phyloP scores from a whole-genome alignment of 2,888 invertebrate genomes.

The Tetragonisca angustula region DNA sequence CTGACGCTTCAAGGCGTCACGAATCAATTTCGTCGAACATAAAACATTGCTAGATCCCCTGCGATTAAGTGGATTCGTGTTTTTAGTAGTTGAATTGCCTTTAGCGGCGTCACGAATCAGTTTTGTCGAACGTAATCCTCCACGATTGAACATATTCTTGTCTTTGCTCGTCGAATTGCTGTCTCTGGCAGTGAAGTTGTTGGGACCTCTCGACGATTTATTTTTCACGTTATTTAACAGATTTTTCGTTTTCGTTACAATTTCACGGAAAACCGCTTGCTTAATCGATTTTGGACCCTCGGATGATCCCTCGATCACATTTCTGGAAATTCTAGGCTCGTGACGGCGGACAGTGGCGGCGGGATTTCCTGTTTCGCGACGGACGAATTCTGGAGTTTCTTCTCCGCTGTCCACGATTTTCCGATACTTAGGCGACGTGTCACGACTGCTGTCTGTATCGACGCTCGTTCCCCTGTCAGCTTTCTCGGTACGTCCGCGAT shows the following conservation, averaged over 20 bases:
- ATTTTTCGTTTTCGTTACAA: not conserved
- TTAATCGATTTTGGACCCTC: not conserved
- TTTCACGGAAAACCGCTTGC: not conserved
- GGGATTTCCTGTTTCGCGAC: constrained; percentile 31
- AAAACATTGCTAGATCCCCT: constrained; percentile 32
- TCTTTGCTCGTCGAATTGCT: not conserved
- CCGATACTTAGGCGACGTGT: not conserved
- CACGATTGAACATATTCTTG: constrained; percentile 4
- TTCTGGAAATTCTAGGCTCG: not conserved
- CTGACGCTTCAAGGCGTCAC: constrained; percentile 39
- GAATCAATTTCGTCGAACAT: constrained; percentile 56
- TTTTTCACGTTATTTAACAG: not conserved
- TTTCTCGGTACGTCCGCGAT: not conserved
- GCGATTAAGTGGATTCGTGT: constrained; percentile 6
- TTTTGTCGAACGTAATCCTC: constrained; percentile 50
- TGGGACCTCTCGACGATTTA: not conserved
- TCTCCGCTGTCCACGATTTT: not conserved
- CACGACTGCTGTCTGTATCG: not conserved
- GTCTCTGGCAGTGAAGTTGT: not conserved
- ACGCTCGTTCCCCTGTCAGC: constrained; percentile 2
- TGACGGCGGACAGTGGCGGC: constrained; percentile 22
- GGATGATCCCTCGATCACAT: not conserved
- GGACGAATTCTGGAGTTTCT: constrained; percentile 23
- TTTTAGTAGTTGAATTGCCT: not conserved
- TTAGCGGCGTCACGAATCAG: constrained; percentile 48